Percentiles rank a stretch among this genome's conserved stretches.
phyloP scores from a whole-genome alignment of 2,888 invertebrate genomes.

The Mellilla xanthometata region DNA sequence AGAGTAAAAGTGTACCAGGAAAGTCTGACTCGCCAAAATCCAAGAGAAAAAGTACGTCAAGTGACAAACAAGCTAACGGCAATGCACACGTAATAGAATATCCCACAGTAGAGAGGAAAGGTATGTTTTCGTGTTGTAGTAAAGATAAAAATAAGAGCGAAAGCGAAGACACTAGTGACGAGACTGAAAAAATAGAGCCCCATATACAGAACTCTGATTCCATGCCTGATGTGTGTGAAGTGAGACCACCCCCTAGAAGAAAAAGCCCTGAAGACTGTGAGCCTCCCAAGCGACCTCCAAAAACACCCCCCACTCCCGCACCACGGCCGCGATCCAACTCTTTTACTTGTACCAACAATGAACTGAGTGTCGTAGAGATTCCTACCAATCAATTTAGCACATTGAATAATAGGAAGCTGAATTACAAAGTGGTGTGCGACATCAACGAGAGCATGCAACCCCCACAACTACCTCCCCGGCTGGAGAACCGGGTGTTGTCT shows the following conservation, averaged over 20 bases:
- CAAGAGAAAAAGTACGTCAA: slow-evolving; percentile 66
- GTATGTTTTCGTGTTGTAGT: slow-evolving; percentile 88
- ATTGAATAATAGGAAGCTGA: slow-evolving; percentile 68
- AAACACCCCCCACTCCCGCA: slow-evolving; percentile 76
- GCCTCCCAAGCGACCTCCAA: slow-evolving; percentile 87
- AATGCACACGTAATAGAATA: slow-evolving; percentile 86
- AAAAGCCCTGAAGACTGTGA: slow-evolving; percentile 78
- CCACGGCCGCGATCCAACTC: slow-evolving; percentile 83
- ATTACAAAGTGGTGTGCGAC: slow-evolving; percentile 72
- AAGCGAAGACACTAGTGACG: slow-evolving; percentile 74
- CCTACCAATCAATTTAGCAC: slow-evolving; percentile 71
- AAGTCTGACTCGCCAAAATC: slow-evolving; percentile 73
- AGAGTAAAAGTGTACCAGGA: slow-evolving; percentile 56
- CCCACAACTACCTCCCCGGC: slow-evolving; percentile 79
- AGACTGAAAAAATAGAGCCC: slow-evolving; percentile 61
- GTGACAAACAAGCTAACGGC: slow-evolving; percentile 69
- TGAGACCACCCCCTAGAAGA: slow-evolving; percentile 85
- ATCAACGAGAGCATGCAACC: slow-evolving; percentile 61
- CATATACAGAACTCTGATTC: slow-evolving; percentile 67
- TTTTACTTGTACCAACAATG: slow-evolving; percentile 71
- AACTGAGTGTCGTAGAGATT: slow-evolving; percentile 69
- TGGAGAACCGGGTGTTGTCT: slow-evolving; percentile 61
- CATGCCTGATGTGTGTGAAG: slow-evolving; percentile 73
- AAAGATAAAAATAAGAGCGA: slow-evolving; percentile 82
- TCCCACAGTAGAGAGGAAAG: slow-evolving; percentile 87